phyloP scores from a whole-genome alignment of 2,113 vertebrate genomes.

The Canis aureus region DNA sequence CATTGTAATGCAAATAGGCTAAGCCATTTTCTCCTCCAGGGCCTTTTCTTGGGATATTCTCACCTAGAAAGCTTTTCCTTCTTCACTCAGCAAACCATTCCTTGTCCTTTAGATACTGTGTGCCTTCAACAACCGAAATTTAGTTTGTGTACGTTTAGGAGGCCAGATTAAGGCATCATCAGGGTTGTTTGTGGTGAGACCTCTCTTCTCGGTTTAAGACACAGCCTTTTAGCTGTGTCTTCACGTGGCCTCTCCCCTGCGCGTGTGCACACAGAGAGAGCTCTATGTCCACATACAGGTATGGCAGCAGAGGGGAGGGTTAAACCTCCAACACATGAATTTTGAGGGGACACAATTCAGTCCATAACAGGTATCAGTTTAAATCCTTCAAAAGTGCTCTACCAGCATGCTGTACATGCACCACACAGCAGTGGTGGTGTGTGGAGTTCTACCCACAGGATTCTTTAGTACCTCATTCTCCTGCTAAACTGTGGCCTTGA shows the following conservation, averaged over 20 bases:
- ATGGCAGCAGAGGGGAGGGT: not conserved
- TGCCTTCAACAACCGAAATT: not conserved
- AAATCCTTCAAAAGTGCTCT: not conserved
- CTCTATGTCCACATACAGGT: not conserved
- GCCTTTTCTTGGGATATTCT: not conserved
- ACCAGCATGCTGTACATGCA: not conserved
- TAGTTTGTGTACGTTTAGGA: not conserved
- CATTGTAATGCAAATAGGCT: not conserved
- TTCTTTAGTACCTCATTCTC: not conserved
- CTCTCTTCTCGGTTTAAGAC: not conserved
- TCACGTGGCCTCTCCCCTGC: not conserved
- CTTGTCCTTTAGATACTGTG: not conserved
- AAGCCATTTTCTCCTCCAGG: not conserved
- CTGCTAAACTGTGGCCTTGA: not conserved
- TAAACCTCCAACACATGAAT: not conserved
- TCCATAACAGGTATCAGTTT: not conserved
- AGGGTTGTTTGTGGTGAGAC: not conserved
- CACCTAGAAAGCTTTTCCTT: not conserved
- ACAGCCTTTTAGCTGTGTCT: not conserved
- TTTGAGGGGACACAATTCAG: not conserved
- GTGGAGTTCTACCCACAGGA: too few species aligned
- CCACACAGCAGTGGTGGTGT: not conserved
- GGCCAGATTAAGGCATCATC: not conserved
- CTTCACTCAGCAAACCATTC: not conserved
- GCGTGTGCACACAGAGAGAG: not conserved